Conservation (phyloP, 2,113 vertebrate genomes). For the Orcinus orca region DNA sequence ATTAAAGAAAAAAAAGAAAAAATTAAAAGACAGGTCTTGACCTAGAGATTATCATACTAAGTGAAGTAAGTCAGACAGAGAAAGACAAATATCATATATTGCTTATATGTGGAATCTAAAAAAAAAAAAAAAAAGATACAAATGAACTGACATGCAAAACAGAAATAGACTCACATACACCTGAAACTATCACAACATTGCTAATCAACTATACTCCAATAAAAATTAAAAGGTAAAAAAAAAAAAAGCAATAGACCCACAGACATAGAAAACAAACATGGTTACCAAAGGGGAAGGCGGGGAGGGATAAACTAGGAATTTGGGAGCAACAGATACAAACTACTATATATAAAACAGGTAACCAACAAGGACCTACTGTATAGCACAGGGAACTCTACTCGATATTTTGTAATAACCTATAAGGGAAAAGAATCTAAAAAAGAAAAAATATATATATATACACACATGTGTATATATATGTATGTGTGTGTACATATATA, state of each 20-base stretch:
- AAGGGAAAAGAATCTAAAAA: background rate
- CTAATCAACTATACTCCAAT: no score
- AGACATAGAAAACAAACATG: background rate
- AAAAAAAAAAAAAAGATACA: no score
- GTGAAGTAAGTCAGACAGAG: background rate
- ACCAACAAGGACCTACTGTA: background rate
- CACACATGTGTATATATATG: background rate
- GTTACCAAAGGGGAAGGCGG: background rate
- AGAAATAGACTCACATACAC: no score
- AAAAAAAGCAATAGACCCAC: no score
- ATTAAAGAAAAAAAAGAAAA: constrained; percentile 58
- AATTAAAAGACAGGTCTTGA: background rate
- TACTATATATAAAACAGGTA: background rate
- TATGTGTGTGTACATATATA: background rate
- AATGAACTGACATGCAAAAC: no score
- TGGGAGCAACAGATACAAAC: background rate
- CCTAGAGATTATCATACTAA: background rate
- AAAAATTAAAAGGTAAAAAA: no score
- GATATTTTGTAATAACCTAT: background rate
- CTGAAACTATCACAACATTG: no score
- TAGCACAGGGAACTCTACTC: background rate
- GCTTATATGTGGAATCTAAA: no score
- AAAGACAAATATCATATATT: background rate
- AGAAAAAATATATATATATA: background rate
- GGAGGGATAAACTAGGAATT: background rate